A percentile compares a stretch with the other conserved stretches of the same genome.
Conservation (phyloP, 23 tunicate genomes). For the Phallusia fumigata region DNA sequence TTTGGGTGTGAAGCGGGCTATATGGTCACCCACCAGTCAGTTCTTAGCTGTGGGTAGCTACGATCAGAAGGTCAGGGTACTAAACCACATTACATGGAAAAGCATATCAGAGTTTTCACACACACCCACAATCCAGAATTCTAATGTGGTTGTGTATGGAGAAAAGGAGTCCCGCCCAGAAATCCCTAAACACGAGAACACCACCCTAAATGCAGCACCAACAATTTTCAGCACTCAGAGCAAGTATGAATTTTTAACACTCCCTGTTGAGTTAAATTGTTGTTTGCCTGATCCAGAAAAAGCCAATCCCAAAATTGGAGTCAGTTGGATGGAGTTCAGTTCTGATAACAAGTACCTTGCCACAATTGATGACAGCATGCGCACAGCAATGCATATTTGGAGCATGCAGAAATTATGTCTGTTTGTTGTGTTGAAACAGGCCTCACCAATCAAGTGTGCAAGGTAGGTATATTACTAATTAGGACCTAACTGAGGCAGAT, state of each 20-base stretch:
- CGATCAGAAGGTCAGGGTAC: conserved; percentile 76
- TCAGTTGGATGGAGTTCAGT: conserved; percentile 85
- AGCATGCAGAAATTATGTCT: conserved; percentile 65
- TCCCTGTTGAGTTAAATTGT: conserved; percentile 58
- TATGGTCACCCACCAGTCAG: conserved; percentile 96
- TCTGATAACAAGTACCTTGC: conserved; percentile 88
- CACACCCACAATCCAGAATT: conserved; percentile 20
- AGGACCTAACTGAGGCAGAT: too few species aligned
- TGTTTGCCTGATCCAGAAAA: conserved; percentile 78
- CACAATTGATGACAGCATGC: conserved; percentile 94
- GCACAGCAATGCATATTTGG: conserved; percentile 75
- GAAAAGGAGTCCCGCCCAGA: conserved; percentile 35
- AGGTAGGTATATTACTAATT: conserved; percentile 20
- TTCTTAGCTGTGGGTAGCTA: conserved; percentile 93
- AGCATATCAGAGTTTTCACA: conserved; percentile 79
- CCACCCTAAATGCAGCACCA: conserved; percentile 6
- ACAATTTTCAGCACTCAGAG: conserved; percentile 86
- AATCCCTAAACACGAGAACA: conserved; percentile 18
- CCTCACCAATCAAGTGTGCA: conserved; percentile 59
- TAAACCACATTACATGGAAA: conserved; percentile 94
- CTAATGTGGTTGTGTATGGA: conserved; percentile 70
- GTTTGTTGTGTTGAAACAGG: conserved; percentile 75
- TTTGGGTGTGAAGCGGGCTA: conserved; percentile 66
- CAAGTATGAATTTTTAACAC: conserved; percentile 60
- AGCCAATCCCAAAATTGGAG: conserved; percentile 90